Conservation (phyloP, 2,113 vertebrate species). For the Hucho hucho region DNA sequence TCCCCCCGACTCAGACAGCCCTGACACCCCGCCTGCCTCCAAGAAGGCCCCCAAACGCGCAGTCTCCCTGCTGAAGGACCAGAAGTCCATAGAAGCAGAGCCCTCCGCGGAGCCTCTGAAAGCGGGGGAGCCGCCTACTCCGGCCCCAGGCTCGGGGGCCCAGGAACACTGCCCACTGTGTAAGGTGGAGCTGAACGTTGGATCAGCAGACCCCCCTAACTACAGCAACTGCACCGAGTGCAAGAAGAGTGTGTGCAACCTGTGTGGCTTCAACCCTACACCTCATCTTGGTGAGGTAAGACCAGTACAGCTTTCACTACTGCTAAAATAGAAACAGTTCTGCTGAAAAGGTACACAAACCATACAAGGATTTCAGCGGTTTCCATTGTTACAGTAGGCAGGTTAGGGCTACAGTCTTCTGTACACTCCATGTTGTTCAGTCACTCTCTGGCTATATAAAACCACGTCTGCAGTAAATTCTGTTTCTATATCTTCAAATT, state of each 20-base stretch:
- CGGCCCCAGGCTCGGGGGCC: constrained; percentile 27
- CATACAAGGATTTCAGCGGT: background rate
- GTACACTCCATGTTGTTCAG: no score
- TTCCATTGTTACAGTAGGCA: background rate
- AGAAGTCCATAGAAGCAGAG: constrained; percentile 38
- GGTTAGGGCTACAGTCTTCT: no score
- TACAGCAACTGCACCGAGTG: constrained; percentile 90
- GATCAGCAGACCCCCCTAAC: constrained; percentile 81
- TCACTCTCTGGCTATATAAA: no score
- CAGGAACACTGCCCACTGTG: constrained; percentile 86
- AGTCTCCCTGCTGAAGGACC: constrained; percentile 53
- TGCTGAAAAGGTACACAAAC: no score
- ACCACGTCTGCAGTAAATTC: no score
- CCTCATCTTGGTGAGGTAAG: constrained; percentile 94
- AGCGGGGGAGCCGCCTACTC: constrained; percentile 29
- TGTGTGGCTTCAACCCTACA: constrained; percentile 96
- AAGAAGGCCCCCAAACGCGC: constrained; percentile 61
- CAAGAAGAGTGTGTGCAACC: constrained; percentile 89
- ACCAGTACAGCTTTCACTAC: background rate
- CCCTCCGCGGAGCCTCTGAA: constrained; percentile 45
- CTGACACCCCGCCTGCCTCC: constrained; percentile 73
- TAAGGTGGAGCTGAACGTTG: constrained; percentile 82
- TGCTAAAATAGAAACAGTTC: background rate
- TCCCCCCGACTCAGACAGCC: constrained; percentile 64
- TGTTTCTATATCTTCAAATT: no score